Evolutionary conservation across 2,113 vertebrate genomes (phyloP).

Genomic region (Phoenicopterus ruber): DNA sequence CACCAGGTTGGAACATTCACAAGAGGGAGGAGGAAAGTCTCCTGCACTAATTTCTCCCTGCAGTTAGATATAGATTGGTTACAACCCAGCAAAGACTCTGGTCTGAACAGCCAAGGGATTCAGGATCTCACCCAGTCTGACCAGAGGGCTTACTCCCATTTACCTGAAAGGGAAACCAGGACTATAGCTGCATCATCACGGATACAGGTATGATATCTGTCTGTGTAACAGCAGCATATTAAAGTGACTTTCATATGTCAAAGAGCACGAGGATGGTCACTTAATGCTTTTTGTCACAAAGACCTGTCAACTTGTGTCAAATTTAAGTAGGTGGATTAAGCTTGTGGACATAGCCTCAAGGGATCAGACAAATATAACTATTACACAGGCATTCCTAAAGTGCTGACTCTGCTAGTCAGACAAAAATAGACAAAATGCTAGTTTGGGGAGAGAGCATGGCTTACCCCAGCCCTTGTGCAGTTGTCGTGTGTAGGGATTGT

Average conservation of each 20-base stretch:
- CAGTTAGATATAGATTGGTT: not conserved
- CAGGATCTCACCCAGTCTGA: not conserved
- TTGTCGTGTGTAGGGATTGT: not conserved
- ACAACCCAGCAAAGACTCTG: not conserved
- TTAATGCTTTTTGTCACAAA: constrained; percentile 27
- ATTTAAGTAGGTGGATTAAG: constrained; percentile 26
- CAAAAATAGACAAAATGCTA: constrained; percentile 39
- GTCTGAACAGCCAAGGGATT: not conserved
- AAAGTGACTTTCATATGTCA: not conserved
- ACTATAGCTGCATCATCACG: not conserved
- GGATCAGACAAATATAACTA: constrained; percentile 40
- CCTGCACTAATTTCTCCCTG: not conserved
- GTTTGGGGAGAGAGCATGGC: not conserved
- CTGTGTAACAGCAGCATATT: not conserved
- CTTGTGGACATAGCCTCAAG: not conserved
- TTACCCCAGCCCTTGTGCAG: not conserved
- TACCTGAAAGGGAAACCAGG: not conserved
- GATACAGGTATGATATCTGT: not conserved
- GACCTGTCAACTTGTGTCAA: not conserved
- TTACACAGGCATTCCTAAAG: constrained; percentile 14
- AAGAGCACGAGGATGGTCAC: not conserved
- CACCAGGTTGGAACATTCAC: not conserved
- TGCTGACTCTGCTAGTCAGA: constrained; percentile 30
- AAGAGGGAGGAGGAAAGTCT: not conserved
- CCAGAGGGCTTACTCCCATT: not conserved